These are phyloP conservation scores for Metallyticus violacea DNA, from an alignment of 2,888 invertebrate genomes.

Conservation along the genomic window DNA sequence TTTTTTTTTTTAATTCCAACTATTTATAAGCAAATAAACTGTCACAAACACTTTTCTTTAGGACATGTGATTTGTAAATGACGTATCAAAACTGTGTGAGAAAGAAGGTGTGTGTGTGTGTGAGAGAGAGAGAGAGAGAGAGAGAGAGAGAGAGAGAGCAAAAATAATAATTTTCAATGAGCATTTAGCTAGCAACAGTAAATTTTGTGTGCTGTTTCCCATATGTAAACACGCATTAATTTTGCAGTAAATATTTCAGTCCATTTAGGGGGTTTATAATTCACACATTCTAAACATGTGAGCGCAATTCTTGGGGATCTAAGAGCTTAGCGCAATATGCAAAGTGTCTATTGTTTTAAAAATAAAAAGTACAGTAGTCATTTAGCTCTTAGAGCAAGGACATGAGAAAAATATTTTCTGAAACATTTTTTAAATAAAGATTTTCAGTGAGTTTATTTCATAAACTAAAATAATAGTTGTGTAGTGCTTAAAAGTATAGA, in stretches of 20 bases:
- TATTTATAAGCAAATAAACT: too few species aligned
- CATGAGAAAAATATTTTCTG: neutral
- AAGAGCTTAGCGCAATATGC: neutral
- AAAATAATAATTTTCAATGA: neutral
- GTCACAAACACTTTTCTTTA: neutral
- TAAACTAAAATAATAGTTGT: neutral
- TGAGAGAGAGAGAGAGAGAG: neutral
- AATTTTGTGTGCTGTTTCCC: neutral
- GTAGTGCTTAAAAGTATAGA: neutral
- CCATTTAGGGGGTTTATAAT: neutral
- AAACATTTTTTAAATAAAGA: neutral
- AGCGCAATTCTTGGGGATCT: neutral
- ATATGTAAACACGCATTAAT: neutral
- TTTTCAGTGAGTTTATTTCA: neutral
- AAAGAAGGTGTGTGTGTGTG: neutral
- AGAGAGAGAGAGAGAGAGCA: neutral
- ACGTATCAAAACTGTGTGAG: neutral
- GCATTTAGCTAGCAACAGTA: neutral
- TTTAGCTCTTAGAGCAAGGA: neutral
- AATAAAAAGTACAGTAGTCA: neutral
- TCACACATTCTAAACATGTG: neutral
- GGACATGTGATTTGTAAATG: neutral
- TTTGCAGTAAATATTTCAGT: neutral
- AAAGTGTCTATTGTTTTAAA: too few species aligned
- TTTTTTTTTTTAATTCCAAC: too few species aligned